Evolutionary conservation across 2,888 invertebrate species (phyloP), one percentile per base, ranked within the genome.

Genomic region (Orthosia gothica): DNA sequence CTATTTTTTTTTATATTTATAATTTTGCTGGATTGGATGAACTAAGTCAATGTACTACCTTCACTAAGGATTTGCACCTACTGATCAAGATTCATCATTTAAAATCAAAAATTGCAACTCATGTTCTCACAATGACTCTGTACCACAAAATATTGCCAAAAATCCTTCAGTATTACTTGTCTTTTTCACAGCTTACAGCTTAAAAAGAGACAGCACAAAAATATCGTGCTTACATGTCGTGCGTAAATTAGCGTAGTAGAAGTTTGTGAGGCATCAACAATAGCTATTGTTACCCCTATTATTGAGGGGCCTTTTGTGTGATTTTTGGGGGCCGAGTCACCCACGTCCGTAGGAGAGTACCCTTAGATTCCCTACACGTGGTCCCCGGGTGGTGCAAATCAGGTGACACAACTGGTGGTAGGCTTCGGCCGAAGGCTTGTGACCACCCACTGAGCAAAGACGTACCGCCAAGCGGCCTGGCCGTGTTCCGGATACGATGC

Each of bases 91-190:
- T 68, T 64, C 67, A 79, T 76, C 70, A 79, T 54, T 62, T 40
- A 26, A 64, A 74, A 77, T 61, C 67, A 57, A 73, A 88, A 89
- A 87, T 67, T 87, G 91, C 92, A 89, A 92, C 91, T 92, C 92
- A 92, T 74, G 49, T 40, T 40, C 64, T 75, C 76, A 77, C 67
- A 70, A 76, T 75, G 69, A 71, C 70, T 75, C 68, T 71, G 70
- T 84, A 87, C 88, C 74, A 72, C 49, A 16, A 59, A 20, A 68
- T 32, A 1, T n/a, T 54, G 1, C 40, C 26, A 15, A 62, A 62
- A 61, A 64, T 15, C 0, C 12, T 2, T 18, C 3, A 9, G 32
- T 49, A 23, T 54, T 45, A 15, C 13, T n/a, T 59, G 50, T 88
- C 87, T 79, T 81, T 71, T 15, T 84, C 75, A 57, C 61, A 63